These are phyloP conservation scores for Eublepharis macularius DNA, from an alignment of 2,113 vertebrate species.

Conservation along the genomic window DNA sequence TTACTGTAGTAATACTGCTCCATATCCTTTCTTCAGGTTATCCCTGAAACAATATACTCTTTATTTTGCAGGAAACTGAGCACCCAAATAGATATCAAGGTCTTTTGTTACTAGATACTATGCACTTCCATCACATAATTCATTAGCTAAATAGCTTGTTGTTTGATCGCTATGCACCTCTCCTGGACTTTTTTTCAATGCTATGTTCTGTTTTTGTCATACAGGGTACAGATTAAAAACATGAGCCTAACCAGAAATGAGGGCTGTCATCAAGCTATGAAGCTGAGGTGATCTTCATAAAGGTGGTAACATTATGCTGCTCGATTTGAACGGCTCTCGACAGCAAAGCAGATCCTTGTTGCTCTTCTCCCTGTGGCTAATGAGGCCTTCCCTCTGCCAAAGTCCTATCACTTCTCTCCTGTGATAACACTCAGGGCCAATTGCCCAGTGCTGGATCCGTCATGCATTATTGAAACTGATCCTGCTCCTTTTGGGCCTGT, in stretches of 20 bases:
- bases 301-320: slow-evolving; percentile 48
- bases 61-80: slow-evolving; percentile 64
- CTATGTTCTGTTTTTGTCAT: slow-evolving; percentile 37
- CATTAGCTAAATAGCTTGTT: slow-evolving; percentile 55
- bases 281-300: slow-evolving; percentile 9
- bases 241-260: neutral
- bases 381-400: neutral
- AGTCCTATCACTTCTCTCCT: neutral
- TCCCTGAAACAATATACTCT: slow-evolving; percentile 67
- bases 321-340: slow-evolving; percentile 41
- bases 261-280: slow-evolving; percentile 24
- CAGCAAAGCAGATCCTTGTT: neutral
- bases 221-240: slow-evolving; percentile 20
- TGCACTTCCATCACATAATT: slow-evolving; percentile 60
- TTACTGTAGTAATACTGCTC: slow-evolving; percentile 63
- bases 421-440: neutral
- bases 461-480: neutral
- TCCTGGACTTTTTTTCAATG: slow-evolving; percentile 6
- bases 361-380: neutral
- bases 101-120: slow-evolving; percentile 72
- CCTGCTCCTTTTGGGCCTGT: neutral
- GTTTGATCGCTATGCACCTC: slow-evolving; percentile 23
- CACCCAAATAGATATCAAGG: slow-evolving; percentile 56
- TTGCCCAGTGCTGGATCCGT: neutral
- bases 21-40: slow-evolving; percentile 57